Percentiles rank a stretch among this genome's conserved stretches.
phyloP scores from a whole-genome alignment of 2,113 vertebrate species.

The Silurus asotus region DNA sequence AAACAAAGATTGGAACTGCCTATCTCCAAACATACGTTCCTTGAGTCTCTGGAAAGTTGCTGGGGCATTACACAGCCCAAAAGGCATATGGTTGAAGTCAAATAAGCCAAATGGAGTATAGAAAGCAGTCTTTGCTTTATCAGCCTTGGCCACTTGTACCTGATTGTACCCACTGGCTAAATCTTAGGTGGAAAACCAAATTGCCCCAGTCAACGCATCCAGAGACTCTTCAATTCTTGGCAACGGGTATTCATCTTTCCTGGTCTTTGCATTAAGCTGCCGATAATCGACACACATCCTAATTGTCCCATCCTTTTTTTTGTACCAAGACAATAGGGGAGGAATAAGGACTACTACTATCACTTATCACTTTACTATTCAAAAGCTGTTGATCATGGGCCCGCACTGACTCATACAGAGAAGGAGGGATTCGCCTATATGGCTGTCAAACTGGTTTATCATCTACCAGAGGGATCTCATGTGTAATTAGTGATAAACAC shows the following conservation, averaged over 20 bases:
- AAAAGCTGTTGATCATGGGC: conserved; percentile 31
- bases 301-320: conserved; percentile 11
- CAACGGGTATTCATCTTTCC: background rate
- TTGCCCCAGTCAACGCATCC: background rate
- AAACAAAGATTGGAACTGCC: background rate
- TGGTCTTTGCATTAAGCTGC: conserved; percentile 7
- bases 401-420: conserved; percentile 23
- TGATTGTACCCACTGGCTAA: background rate
- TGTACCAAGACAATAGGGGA: conserved; percentile 21
- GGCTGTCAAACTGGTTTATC: conserved; percentile 7
- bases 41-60: no score
- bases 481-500: background rate
- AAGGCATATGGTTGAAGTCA: background rate
- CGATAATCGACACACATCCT: conserved; percentile 14
- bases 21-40: no score
- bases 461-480: conserved; percentile 31
- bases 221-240: background rate
- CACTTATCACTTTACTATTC: conserved; percentile 14
- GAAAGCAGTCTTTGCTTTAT: background rate
- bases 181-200: conserved; percentile 15
- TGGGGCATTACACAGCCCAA: background rate
- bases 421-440: background rate
- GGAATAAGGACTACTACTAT: conserved; percentile 19
- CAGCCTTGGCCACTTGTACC: background rate
- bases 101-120: background rate